Percentiles rank a stretch among this genome's conserved stretches.
These are phyloP conservation scores for Drosophila mayaguana DNA, from an alignment of 2,888 invertebrate species.

Conservation along the genomic window DNA sequence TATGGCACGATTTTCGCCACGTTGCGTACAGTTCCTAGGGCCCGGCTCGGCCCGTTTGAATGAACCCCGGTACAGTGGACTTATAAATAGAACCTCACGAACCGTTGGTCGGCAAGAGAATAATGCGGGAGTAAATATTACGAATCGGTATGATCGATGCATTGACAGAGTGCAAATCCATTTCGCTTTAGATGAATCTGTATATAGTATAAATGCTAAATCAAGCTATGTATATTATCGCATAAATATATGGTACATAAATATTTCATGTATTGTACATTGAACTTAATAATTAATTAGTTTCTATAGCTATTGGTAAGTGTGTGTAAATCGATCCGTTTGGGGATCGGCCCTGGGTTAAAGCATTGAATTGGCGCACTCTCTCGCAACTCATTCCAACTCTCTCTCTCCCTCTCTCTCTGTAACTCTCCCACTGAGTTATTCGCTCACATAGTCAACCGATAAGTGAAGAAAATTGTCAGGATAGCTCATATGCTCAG, in stretches of 20 bases:
- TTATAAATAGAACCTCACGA: constrained; percentile 59
- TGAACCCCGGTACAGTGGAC: constrained; percentile 15
- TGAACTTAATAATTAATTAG: constrained; percentile 45
- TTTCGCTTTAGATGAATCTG: not conserved
- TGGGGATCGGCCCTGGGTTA: constrained; percentile 42
- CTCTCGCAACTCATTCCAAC: constrained; percentile 4
- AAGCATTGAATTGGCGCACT: constrained; percentile 21
- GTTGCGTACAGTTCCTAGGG: constrained; percentile 28
- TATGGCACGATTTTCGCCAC: constrained; percentile 46
- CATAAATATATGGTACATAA: constrained; percentile 51
- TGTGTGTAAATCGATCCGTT: constrained; percentile 44
- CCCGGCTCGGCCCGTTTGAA: not conserved
- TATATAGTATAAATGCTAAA: constrained; percentile 22
- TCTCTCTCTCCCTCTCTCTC: not conserved
- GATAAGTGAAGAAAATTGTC: constrained; percentile 98
- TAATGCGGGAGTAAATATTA: constrained; percentile 57
- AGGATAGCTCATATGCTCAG: constrained; percentile 98
- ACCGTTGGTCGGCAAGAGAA: constrained; percentile 41
- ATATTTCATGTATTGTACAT: constrained; percentile 39
- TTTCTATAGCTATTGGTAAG: constrained; percentile 22
- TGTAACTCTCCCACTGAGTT: constrained; percentile 14
- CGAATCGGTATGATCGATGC: constrained; percentile 65
- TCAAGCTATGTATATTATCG: constrained; percentile 45
- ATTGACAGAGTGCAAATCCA: constrained; percentile 48
- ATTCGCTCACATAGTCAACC: constrained; percentile 84